Conservation (phyloP, 2,888 invertebrate species). For the Oscheius myriophilus region DNA sequence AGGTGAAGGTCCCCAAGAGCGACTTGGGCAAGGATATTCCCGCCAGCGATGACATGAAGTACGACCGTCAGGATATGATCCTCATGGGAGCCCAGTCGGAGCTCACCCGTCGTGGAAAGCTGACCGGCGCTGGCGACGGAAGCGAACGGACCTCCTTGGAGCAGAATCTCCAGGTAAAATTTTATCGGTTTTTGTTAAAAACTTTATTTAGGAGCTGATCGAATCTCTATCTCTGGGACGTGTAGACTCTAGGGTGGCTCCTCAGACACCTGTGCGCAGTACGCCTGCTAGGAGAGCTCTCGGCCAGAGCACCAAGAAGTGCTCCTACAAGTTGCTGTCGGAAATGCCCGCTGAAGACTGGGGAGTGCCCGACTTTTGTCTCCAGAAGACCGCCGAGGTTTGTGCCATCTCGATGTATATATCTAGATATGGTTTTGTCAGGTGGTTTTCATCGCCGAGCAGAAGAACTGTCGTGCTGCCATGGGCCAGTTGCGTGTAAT, state of each 20-base stretch:
- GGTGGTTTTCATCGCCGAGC: conserved; percentile 82
- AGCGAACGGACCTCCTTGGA: neutral
- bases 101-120: neutral
- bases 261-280: neutral
- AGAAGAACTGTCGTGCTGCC: conserved; percentile 80
- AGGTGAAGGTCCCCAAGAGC: conserved; percentile 24
- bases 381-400: conserved; percentile 73
- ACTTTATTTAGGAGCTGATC: conserved; percentile 12
- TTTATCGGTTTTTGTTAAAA: neutral
- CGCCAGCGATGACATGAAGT: conserved; percentile 26
- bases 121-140: neutral
- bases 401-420: neutral
- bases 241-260: neutral
- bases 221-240: conserved; percentile 6
- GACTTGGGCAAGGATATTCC: conserved; percentile 32
- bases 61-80: conserved; percentile 35
- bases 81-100: conserved; percentile 37
- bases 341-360: conserved; percentile 55
- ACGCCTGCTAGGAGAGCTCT: neutral
- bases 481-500: conserved; percentile 79
- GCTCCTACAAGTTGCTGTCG: conserved; percentile 35
- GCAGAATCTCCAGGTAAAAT: neutral
- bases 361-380: conserved; percentile 64
- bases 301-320: conserved; percentile 23
- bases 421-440: conserved; percentile 47